A percentile compares a stretch with the other conserved stretches of the same genome.
Evolutionary conservation across 2,113 vertebrate species (phyloP).

Genomic region (Platichthys stellatus): DNA sequence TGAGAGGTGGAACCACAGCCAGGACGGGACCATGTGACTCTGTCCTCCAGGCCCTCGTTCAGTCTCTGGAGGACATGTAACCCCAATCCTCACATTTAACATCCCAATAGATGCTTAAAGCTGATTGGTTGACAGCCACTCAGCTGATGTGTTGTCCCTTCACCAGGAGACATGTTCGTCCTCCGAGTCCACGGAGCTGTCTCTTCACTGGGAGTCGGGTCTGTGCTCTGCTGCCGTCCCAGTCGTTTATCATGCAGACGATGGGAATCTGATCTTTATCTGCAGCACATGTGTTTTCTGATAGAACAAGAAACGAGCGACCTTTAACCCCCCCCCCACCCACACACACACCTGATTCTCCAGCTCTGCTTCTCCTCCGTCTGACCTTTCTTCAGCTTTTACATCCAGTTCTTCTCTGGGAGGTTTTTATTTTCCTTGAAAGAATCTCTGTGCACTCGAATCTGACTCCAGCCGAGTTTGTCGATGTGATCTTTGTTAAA

Average conservation of each 20-base stretch:
- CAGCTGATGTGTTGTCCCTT: too few relatives aligned
- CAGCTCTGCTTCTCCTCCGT: background rate
- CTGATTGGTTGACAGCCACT: too few relatives aligned
- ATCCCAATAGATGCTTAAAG: too few relatives aligned
- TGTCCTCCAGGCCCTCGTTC: too few relatives aligned
- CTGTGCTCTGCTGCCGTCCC: background rate
- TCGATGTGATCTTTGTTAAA: too few relatives aligned
- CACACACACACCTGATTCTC: background rate
- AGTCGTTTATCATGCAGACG: conserved; percentile 22
- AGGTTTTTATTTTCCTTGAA: background rate
- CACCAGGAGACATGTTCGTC: background rate
- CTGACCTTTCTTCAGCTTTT: background rate
- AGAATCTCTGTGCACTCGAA: background rate
- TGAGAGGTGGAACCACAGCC: too few relatives aligned
- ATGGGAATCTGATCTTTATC: conserved; percentile 12
- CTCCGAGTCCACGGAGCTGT: conserved; percentile 23
- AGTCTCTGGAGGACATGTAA: too few relatives aligned
- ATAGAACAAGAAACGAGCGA: background rate
- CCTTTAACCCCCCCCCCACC: conserved; percentile 3
- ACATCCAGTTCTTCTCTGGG: background rate
- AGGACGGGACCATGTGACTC: too few relatives aligned
- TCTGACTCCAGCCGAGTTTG: too few relatives aligned
- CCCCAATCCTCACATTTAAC: too few relatives aligned
- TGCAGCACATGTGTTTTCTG: background rate
- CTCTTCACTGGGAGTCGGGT: conserved; percentile 20